Conservation (phyloP, 1,140 invertebrate genomes). For the Saccostrea echinata region DNA sequence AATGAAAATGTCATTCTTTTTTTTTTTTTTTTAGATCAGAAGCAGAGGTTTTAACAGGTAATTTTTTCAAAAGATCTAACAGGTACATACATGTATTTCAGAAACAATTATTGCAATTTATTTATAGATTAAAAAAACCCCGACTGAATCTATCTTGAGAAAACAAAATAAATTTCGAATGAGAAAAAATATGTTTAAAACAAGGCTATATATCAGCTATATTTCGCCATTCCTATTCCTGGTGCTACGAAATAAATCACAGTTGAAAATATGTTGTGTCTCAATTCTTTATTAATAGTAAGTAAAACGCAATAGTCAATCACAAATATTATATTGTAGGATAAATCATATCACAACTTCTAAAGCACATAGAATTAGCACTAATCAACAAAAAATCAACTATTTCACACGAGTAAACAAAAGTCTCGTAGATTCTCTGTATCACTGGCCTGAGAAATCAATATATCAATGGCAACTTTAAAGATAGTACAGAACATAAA, state of each 20-base stretch:
- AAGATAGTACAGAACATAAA: background rate
- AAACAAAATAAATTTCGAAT: too few species aligned
- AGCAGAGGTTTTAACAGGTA: too few species aligned
- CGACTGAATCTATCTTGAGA: too few species aligned
- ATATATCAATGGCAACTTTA: background rate
- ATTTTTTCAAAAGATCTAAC: too few species aligned
- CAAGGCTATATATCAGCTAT: too few species aligned
- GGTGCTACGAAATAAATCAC: background rate
- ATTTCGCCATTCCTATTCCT: background rate
- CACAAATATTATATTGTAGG: background rate
- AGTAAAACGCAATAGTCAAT: background rate
- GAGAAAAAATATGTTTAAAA: too few species aligned
- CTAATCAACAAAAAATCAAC: slow-evolving; percentile 30
- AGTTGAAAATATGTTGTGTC: background rate
- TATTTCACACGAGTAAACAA: slow-evolving; percentile 8
- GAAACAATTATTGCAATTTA: too few species aligned
- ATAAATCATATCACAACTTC: slow-evolving; percentile 19
- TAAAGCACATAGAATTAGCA: slow-evolving; percentile 32
- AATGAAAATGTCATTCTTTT: too few species aligned
- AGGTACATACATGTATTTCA: too few species aligned
- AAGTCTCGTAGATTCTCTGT: background rate
- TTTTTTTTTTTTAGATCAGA: too few species aligned
- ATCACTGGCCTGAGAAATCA: background rate
- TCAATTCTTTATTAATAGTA: background rate
- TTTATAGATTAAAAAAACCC: too few species aligned